Evolutionary conservation across 1,140 invertebrate species (phyloP), one percentile per base, ranked within the genome.

Genomic region (Heliconius eleuchia): DNA sequence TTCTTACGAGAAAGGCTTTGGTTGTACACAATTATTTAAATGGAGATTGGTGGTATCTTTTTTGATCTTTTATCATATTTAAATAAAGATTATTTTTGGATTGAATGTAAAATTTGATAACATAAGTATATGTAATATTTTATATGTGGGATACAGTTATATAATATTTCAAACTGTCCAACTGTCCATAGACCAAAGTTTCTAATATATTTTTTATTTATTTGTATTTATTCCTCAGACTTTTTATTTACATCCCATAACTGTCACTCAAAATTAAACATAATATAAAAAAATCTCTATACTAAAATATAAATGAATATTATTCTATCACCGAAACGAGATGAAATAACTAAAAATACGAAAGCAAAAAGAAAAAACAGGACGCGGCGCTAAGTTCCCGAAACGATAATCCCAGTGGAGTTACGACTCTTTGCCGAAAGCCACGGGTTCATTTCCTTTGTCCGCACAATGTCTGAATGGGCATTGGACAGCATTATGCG

Each of bases 321-420:
- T 57, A 57, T 57, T 57, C 3, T 8, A 57, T 57, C 18, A 57
- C 55, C 6, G 8, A 57, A 57, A 19, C 18, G 18, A 19, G 0
- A 57, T 11, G n/a, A 23, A 57, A 23, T 57, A 57, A 57, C 8
- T 13, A 66, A 66, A 66, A 72, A 37, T 42, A 39, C 30, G 71
- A n/a, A 37, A 37, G 5, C 6, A 37, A 42, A 76, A 79, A 30
- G 23, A 77, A 73, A 81, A 79, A 77, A 84, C 87, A 85, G 84
- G 76, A 83, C 84, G 85, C 90, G 90, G 91, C 90, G 91, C 91
- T 91, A 89, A 87, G 84, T 84, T 88, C 84, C 77, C 84, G 76
- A 82, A 85, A 85, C n/a, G 79, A 80, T 91, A 91, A 91, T 90
- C 89, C 89, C 87, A 27, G 70, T 77, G 86, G 88, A 87, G 80